Base-by-base conservation (phyloP, 2,888 invertebrate genomes). In the Molanna angustata region DNA sequence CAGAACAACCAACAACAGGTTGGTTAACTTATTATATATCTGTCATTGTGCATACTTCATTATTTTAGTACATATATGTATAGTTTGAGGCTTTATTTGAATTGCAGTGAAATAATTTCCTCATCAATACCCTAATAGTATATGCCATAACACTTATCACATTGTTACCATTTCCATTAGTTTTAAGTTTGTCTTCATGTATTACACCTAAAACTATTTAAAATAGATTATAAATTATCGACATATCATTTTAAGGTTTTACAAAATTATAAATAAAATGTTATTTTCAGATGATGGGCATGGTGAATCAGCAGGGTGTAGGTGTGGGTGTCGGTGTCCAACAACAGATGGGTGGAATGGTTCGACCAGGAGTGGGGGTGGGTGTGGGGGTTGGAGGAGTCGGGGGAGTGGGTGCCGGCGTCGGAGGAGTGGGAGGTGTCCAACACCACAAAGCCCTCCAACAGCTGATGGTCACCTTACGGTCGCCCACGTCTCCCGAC, bases 401-500 rank as follows among this genome's bases (percentile, higher is more conserved):
- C 16, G 56, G 52, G 11, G 56, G 48, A 9, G 47, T 46, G 2
- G 60, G 52, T 21, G 64, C 64, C 63, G 32, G 65, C 62, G 18
- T 61, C 58, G n/a, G 74, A 74, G 40, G 76, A 74, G 46, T 78
- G 73, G 37, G 76, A 74, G 52, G 64, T 68, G 66, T 58, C 71
- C 65, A 76, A 60, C 61, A 50, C 63, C 79, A 71, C 65, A 74
- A 88, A 63, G 89, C 89, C 56, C 72, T 92, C 49, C 89, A 90
- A 63, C 88, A 93, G 70, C 83, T 97, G 17, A 87, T 96, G 84
- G 86, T 88, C 64, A 94, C 94, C 55, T 79, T 98, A 47, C 85
- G 91, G 63, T 91, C 90, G 63, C 94, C 95, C 47, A 88, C 88
- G 63, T 88, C 91, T 43, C 90, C 89, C 60, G 93, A 95, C 67